Base-by-base conservation (phyloP, 2,888 invertebrate genomes). In the Creontiades dilutus region DNA sequence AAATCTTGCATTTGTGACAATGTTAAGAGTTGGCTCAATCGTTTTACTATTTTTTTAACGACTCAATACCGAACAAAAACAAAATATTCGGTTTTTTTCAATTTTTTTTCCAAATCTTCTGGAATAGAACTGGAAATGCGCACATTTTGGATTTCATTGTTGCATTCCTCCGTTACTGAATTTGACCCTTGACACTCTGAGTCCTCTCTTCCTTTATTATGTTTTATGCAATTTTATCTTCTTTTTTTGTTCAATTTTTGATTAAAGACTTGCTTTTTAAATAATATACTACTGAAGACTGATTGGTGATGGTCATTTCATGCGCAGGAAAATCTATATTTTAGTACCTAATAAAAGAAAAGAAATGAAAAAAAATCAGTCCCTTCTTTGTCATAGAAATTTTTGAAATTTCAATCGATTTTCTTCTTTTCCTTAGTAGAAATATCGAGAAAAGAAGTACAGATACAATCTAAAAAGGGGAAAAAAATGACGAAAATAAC, bases 321-420 rank as follows among this genome's bases (percentile, higher is more conserved):
- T 76, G 90, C 89, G 90, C 90, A 91, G 90, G 90, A 91, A 89
- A 57, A 7, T 68, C 68, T 68, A 68, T 68, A 23, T 68, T 68
- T 68, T 89, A 68, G 85, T 88, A 88, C 47, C 85, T 46, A 89
- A 82, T 27, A 92, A 90, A 91, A 91, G 92, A 92, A 92, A 92
- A 92, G 92, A 92, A 47, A 80, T 80, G n/a, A 80, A 28, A 68
- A n/a, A 93, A 93, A 92, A 92, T 92, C 27, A 80, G 80, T 80
- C 48, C 80, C 47, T 80, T 80, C 46, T 37, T 37, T 37, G 68
- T 68, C 68, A 68, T 68, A 23, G 68, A 23, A 68, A 68, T 68
- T n/a, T n/a, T 68, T 23, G 16, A 52, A 52, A 52, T 14, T 37
- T 52, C 52, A 23, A 68, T 61, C 61, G 61, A 61, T 61, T 16